Conservation (phyloP, 1,140 invertebrate species). For the Papilio machaon region DNA sequence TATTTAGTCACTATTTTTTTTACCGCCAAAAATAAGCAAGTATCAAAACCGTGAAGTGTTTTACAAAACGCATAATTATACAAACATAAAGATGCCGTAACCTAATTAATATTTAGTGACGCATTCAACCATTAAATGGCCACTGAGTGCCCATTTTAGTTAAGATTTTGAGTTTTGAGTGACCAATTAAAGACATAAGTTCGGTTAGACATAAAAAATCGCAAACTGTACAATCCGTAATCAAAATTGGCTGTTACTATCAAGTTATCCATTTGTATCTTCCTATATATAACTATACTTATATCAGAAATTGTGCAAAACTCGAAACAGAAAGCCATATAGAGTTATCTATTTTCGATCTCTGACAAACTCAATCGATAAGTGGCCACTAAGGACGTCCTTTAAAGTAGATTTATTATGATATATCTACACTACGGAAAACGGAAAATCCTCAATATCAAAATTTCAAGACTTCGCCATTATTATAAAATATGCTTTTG, state of each 20-base stretch:
- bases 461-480: conserved; percentile 11
- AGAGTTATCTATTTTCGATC: not conserved
- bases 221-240: conserved; percentile 33
- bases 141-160: too few species aligned
- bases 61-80: not conserved
- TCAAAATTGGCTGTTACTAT: conserved; percentile 53
- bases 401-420: not conserved
- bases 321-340: conserved; percentile 47
- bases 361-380: not conserved
- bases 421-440: not conserved
- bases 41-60: not conserved
- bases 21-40: not conserved
- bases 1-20: too few species aligned
- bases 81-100: too few species aligned
- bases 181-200: not conserved
- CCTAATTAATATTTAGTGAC: too few species aligned
- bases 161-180: too few species aligned
- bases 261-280: conserved; percentile 60
- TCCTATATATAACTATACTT: conserved; percentile 75
- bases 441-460: conserved; percentile 16
- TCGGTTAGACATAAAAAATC: not conserved
- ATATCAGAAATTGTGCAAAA: conserved; percentile 76
- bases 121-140: too few species aligned
- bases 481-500: conserved; percentile 52
- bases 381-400: not conserved